Evolutionary conservation across 2,797 vertebrate species (phyloP), one percentile per base, ranked within the genome.

Genomic region (Micropoecilia bifurca): DNA sequence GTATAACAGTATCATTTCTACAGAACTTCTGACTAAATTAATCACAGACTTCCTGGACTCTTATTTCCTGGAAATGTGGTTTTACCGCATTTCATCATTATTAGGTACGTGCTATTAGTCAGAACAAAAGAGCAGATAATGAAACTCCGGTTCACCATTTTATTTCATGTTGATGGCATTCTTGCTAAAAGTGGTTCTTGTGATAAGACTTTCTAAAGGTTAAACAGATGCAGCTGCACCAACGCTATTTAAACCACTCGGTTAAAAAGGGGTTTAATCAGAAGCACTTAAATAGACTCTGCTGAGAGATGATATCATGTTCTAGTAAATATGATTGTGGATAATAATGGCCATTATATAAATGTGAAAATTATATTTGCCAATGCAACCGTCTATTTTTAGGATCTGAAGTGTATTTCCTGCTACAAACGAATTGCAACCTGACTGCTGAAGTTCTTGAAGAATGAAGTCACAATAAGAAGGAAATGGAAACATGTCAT

Each of bases 171-270:
- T 59, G 6, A 22, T 12, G 4, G 41, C 4, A 1, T 30, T 43
- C 18, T 28, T 73, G 39, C 57, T n/a, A 36, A 66, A 48, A 48
- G 66, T 69, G 8, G 2, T 12, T 20, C n/a, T 12, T 13, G 6
- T 3, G 1, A 75, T 22, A 10, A 30, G 18, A 50, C 2, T 2
- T 28, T 73, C 36, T 68, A 69, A 74, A 48, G 14, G 48, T 76
- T 28, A 77, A 80, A 46, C 14, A 18, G n/a, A 20, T 9, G 74
- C 72, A 78, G 45, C 57, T 85, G 73, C 75, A 72, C 4, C 10
- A 1, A 55, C n/a, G 28, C 30, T 85, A 6, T 25, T 83, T 69
- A 28, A 43, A 8, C 12, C 9, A 13, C 16, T 72, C 9, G 4
- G 33, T 36, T 41, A n/a, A 68, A 55, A 43, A 73, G 36, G 2